Evolutionary conservation across 2,113 vertebrate species (phyloP).

Genomic region (Lucifuga dentata): DNA sequence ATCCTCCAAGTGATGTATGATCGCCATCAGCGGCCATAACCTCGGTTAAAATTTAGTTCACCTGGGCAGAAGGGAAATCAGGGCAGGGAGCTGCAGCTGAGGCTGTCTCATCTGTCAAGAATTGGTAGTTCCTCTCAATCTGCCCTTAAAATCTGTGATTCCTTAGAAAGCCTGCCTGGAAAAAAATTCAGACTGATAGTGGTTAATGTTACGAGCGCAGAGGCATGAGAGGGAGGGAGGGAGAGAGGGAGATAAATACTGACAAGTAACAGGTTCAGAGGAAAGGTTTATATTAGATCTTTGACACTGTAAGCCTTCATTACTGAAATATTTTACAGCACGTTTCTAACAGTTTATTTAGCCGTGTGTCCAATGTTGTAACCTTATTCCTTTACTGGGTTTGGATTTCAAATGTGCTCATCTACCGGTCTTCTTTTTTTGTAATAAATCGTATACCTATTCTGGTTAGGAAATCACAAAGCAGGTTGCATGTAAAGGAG

Average conservation of each 20-base stretch:
- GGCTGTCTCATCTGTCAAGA: conserved; percentile 49
- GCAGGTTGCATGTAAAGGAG: too few relatives aligned
- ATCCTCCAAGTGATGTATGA: conserved; percentile 57
- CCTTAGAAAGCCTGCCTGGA: conserved; percentile 4
- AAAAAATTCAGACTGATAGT: conserved; percentile 25
- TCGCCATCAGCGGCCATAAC: conserved; percentile 51
- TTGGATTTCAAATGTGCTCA: too few relatives aligned
- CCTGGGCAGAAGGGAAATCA: conserved; percentile 49
- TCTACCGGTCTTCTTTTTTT: too few relatives aligned
- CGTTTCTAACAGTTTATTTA: too few relatives aligned
- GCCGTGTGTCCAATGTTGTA: too few relatives aligned
- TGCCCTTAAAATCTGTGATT: conserved; percentile 29
- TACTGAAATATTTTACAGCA: too few relatives aligned
- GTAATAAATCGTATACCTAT: too few relatives aligned
- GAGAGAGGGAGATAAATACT: conserved; percentile 4
- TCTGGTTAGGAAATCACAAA: too few relatives aligned
- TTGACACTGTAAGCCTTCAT: too few relatives aligned
- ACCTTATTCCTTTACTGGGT: too few relatives aligned
- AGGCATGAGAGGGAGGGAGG: neutral
- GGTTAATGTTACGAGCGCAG: conserved; percentile 31
- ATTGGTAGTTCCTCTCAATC: conserved; percentile 18
- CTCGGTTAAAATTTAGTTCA: conserved; percentile 51
- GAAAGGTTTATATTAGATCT: too few relatives aligned
- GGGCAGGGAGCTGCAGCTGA: conserved; percentile 49
- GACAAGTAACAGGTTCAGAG: neutral